Evolutionary conservation across 2,113 vertebrate genomes (phyloP), one percentile per base, ranked within the genome.

Genomic region (Amblyopsis rosae): DNA sequence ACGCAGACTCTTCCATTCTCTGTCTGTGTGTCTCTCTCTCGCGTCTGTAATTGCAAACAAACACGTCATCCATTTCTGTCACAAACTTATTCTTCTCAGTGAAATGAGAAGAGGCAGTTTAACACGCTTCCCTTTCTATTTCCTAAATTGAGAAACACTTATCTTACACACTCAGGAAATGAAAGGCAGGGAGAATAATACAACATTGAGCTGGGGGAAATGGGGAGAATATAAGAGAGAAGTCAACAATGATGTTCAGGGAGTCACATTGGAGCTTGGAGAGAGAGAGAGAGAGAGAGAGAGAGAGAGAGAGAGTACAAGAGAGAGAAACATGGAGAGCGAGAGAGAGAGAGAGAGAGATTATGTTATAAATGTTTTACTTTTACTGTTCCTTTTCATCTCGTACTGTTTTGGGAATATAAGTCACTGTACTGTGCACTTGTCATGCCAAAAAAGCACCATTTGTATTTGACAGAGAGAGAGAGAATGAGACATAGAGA

Each of bases 81-180:
- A 75, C 68, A 46, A 54, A 80, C 69, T 79, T 70, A 77, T 77
- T 81, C 80, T 65, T 82, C 77, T 78, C 82, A 80, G 78, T 50
- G 86, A 87, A 80, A 87, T 87, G 83, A 74, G 67, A 71, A 61
- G 62, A 78, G 78, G 80, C 80, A 54, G 51, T 84, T 82, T 89
- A 73, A 80, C 80, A 85, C 84, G 82, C 79, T 84, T 79, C 35
- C 74, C 61, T 76, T 74, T 87, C 82, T 83, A 82, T 76, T 82
- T 63, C 49, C 70, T 59, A 87, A 84, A 89, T 80, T 87, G 84
- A 87, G 82, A 87, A 87, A 88, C 86, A 81, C 79, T 87, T 86
- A 88, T 89, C 86, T 88, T 41, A 41, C 35, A 75, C 80, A 82
- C 77, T 83, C 78, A 83, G 81, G 69, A 80, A 87, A 83, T 80